Percentiles rank a stretch among this genome's conserved stretches.
Conservation (phyloP, 2,113 vertebrate species). For the Orthochromis indermauri region DNA sequence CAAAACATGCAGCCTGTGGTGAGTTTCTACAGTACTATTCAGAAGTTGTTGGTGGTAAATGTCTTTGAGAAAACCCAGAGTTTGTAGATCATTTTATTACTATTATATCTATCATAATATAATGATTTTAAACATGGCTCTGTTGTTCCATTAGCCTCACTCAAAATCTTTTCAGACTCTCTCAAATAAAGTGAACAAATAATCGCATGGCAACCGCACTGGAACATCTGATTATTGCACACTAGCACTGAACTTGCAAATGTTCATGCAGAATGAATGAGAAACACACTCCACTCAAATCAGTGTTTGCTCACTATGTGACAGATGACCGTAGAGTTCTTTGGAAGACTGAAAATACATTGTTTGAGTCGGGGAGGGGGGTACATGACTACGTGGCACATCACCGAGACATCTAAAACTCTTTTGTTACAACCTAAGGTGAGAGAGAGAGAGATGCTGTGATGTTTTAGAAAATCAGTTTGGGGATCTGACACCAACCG, state of each 20-base stretch:
- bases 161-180: conserved; percentile 7
- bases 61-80: conserved; percentile 42
- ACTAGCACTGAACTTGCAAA: conserved; percentile 65
- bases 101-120: conserved; percentile 13
- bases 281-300: conserved; percentile 33
- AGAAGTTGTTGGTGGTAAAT: conserved; percentile 33
- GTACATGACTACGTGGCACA: conserved; percentile 24
- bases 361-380: not conserved
- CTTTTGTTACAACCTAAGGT: not conserved
- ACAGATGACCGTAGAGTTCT: conserved; percentile 37
- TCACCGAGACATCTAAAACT: not conserved
- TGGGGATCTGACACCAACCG: not conserved
- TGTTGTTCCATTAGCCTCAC: conserved; percentile 40
- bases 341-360: conserved; percentile 68
- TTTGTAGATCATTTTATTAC: conserved; percentile 17
- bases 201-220: conserved; percentile 16
- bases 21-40: conserved; percentile 58
- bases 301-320: conserved; percentile 35
- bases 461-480: not conserved
- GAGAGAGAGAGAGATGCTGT: not conserved
- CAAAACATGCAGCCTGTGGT: conserved; percentile 64
- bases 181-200: conserved; percentile 15
- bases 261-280: conserved; percentile 62
- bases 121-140: conserved; percentile 40
- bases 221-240: conserved; percentile 64